Conservation (phyloP, 1,140 invertebrate species). For the Anoplophora glabripennis region DNA sequence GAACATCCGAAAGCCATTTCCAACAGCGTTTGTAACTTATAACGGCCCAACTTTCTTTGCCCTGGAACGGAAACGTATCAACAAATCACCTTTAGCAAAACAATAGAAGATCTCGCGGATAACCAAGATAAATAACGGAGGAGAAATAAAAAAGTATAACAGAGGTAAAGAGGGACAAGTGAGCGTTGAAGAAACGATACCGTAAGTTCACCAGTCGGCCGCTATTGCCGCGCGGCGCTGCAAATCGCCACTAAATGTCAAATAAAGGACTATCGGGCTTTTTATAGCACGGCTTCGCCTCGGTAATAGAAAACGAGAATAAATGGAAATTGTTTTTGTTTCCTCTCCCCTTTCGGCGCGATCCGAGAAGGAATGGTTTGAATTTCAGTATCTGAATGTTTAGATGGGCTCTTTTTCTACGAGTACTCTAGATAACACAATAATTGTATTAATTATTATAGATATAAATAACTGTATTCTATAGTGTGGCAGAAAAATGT, state of each 20-base stretch:
- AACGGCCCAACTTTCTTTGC: background rate
- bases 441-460: background rate
- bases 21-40: background rate
- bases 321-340: conserved; percentile 32
- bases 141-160: background rate
- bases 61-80: background rate
- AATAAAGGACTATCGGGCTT: conserved; percentile 38
- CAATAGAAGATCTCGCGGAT: background rate
- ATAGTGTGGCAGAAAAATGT: background rate
- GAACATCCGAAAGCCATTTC: background rate
- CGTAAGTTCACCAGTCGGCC: conserved; percentile 29
- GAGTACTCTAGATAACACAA: background rate
- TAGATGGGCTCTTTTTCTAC: background rate
- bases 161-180: conserved; percentile 13
- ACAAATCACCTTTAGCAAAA: conserved; percentile 11
- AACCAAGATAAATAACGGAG: conserved; percentile 4
- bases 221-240: conserved; percentile 27
- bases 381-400: background rate
- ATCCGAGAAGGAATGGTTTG: background rate
- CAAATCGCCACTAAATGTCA: conserved; percentile 40
- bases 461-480: no score
- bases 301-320: conserved; percentile 39
- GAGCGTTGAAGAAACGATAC: conserved; percentile 35
- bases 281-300: conserved; percentile 25
- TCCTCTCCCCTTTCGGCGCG: conserved; percentile 9